Conservation (phyloP, 2,113 vertebrate species). For the Prionailurus bengalensis region DNA sequence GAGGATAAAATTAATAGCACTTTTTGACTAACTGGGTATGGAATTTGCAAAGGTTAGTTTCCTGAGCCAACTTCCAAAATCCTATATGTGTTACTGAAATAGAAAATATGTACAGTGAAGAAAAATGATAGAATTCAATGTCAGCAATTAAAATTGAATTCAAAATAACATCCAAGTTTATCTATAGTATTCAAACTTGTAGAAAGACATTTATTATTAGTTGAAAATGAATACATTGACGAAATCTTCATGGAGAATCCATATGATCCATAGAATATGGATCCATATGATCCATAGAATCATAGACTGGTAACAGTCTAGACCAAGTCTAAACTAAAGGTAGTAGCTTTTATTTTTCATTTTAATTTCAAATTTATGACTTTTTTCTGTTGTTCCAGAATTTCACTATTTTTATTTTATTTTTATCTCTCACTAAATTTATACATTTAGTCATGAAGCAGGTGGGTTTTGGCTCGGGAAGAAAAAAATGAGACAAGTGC, state of each 20-base stretch:
- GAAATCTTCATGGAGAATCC: background rate
- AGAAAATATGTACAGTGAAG: background rate
- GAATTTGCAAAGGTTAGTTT: background rate
- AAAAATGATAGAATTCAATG: slow-evolving; percentile 13
- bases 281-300: background rate
- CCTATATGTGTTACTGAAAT: background rate
- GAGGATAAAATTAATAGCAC: background rate
- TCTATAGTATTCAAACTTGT: background rate
- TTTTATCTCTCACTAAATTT: background rate
- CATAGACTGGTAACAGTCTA: background rate
- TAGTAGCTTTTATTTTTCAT: background rate
- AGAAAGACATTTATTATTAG: slow-evolving; percentile 2
- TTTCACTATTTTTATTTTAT: background rate
- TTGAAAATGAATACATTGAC: slow-evolving; percentile 26
- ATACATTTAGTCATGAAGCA: background rate
- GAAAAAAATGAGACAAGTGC: background rate
- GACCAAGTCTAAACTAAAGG: background rate
- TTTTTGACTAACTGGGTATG: background rate
- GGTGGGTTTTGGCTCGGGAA: background rate
- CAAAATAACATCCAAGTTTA: background rate
- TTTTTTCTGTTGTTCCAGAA: background rate
- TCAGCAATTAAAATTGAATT: slow-evolving; percentile 20
- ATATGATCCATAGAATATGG: background rate
- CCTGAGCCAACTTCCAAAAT: background rate
- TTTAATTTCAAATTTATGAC: background rate